Conservation (phyloP, 1,140 invertebrate genomes). For the Pectinophora gossypiella region DNA sequence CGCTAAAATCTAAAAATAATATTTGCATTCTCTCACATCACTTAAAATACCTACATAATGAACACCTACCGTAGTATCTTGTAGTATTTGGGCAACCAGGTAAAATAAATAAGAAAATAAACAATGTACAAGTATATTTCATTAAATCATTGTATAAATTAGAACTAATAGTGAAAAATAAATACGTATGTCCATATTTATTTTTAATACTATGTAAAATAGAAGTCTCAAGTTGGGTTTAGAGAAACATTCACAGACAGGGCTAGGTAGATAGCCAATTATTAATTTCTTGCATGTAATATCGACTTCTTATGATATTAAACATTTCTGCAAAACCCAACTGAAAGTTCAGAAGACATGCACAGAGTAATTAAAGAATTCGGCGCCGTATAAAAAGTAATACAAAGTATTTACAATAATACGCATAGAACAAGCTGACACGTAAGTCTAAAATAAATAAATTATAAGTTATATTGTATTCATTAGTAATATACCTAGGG, state of each 20-base stretch:
- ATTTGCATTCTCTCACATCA: too few species aligned
- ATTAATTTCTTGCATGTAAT: neutral
- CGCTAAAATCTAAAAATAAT: too few species aligned
- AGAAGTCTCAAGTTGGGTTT: constrained; percentile 74
- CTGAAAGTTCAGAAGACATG: constrained; percentile 58
- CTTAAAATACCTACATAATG: too few species aligned
- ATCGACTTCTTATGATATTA: constrained; percentile 18
- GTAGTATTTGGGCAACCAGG: too few species aligned
- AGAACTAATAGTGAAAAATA: constrained; percentile 59
- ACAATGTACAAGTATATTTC: constrained; percentile 71
- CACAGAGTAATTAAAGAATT: neutral
- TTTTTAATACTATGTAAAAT: constrained; percentile 68
- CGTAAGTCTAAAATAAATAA: neutral
- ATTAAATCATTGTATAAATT: constrained; percentile 45
- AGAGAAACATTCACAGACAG: constrained; percentile 40
- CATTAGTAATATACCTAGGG: neutral
- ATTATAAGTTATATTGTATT: neutral
- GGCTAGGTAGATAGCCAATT: too few species aligned
- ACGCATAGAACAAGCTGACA: neutral
- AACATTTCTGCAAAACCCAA: constrained; percentile 66
- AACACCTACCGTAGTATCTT: too few species aligned
- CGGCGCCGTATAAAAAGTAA: neutral
- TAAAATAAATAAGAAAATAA: constrained; percentile 13
- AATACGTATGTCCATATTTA: constrained; percentile 52
- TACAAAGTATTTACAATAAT: neutral